Percentiles rank a stretch among this genome's conserved stretches.
Evolutionary conservation across 2,113 vertebrate genomes (phyloP).

Genomic region (Dromaius novaehollandiae): DNA sequence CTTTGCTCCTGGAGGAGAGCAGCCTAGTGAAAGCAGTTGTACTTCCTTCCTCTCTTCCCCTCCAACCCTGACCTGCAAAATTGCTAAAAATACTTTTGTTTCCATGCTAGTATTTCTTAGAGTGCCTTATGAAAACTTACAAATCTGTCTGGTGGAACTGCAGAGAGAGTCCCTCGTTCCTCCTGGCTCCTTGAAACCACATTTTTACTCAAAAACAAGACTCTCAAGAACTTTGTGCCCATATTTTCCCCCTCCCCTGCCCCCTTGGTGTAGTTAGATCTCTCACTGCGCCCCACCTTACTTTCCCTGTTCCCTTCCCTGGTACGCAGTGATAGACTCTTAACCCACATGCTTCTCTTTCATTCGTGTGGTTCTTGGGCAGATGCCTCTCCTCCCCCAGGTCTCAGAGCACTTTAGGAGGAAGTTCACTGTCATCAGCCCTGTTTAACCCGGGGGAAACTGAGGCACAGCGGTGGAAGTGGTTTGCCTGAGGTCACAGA

Average conservation of each 20-base stretch:
- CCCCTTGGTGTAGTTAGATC: neutral
- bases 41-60: neutral
- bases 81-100: neutral
- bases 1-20: neutral
- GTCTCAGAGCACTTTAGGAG: neutral
- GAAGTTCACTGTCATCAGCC: neutral
- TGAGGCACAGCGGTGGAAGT: neutral
- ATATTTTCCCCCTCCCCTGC: fast-evolving
- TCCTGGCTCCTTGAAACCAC: neutral
- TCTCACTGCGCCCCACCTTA: neutral
- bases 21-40: neutral
- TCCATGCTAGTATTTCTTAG: neutral
- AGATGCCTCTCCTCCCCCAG: neutral
- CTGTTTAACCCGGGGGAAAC: neutral
- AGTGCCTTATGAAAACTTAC: neutral
- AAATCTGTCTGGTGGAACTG: neutral
- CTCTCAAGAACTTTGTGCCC: neutral
- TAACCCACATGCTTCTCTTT: fast-evolving
- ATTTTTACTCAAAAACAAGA: neutral
- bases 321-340: fast-evolving
- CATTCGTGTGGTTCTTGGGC: neutral
- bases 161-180: fast-evolving
- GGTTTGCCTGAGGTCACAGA: neutral
- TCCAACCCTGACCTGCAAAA: neutral
- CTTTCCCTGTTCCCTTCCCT: neutral